These are phyloP conservation scores for Cynaeus angustus DNA, from an alignment of 2,888 invertebrate species.

Conservation along the genomic window DNA sequence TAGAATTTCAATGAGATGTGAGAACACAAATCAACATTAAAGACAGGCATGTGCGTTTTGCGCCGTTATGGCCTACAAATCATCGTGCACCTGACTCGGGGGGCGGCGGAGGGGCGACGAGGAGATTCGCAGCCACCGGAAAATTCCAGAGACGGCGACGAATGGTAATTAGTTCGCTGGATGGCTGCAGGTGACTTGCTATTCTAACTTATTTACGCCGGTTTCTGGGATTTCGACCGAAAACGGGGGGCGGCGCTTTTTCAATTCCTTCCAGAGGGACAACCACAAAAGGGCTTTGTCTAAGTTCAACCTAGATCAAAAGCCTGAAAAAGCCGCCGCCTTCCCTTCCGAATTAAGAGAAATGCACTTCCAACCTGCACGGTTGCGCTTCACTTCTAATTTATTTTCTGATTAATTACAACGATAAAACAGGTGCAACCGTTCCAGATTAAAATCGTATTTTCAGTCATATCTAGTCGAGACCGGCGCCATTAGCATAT, in stretches of 20 bases:
- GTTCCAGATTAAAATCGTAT: slow-evolving; percentile 66
- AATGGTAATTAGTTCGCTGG: slow-evolving; percentile 4
- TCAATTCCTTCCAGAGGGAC: too few relatives aligned
- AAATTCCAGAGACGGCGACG: slow-evolving; percentile 12
- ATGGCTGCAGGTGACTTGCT: slow-evolving; percentile 7
- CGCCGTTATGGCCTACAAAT: slow-evolving; percentile 20
- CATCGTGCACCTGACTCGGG: slow-evolving; percentile 17
- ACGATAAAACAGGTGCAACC: slow-evolving; percentile 66
- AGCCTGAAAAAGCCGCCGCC: too few relatives aligned
- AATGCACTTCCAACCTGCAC: slow-evolving; percentile 63
- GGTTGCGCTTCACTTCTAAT: slow-evolving; percentile 64
- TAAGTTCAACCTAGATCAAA: too few relatives aligned
- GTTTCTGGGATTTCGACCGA: not conserved
- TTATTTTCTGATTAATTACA: slow-evolving; percentile 67
- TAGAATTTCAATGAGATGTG: slow-evolving; percentile 62
- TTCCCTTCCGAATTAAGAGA: slow-evolving; percentile 52
- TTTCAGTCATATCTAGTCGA: slow-evolving; percentile 58
- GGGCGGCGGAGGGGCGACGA: not conserved
- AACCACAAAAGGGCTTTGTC: too few relatives aligned
- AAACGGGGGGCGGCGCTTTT: not conserved
- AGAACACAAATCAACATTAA: slow-evolving; percentile 56
- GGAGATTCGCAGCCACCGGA: not conserved
- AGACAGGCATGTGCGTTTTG: slow-evolving; percentile 15
- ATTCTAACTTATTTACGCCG: slow-evolving; percentile 9
- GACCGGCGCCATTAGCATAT: slow-evolving; percentile 52